Evolutionary conservation across 2,113 vertebrate genomes (phyloP).

Genomic region (Corapipo altera): DNA sequence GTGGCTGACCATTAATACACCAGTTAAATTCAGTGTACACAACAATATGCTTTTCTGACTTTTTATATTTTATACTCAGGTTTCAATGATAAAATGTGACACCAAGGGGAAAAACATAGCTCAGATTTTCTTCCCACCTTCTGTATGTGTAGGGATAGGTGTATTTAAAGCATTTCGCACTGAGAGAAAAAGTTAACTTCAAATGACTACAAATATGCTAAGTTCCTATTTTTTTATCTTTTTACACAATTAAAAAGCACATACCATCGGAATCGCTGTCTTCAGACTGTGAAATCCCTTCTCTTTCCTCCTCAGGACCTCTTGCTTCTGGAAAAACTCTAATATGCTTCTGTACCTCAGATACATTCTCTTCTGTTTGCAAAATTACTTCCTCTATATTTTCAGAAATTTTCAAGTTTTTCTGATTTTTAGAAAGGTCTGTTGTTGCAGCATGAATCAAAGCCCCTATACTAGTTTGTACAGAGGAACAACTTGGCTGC

Average conservation of each 20-base stretch:
- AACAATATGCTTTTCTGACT: neutral
- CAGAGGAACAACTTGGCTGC: neutral
- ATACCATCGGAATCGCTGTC: conserved; percentile 88
- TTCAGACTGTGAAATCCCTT: conserved; percentile 16
- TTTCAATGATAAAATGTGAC: neutral
- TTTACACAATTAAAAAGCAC: neutral
- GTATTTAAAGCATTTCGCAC: neutral
- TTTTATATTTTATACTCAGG: neutral
- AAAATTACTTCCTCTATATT: neutral
- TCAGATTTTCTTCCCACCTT: neutral
- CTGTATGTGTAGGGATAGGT: neutral
- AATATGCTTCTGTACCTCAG: neutral
- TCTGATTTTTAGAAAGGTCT: neutral
- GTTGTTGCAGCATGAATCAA: neutral
- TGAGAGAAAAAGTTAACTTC: neutral
- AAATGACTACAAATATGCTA: neutral
- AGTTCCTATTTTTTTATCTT: neutral
- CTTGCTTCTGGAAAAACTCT: neutral
- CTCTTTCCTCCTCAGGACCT: neutral
- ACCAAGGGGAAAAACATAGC: neutral
- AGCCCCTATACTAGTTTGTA: neutral
- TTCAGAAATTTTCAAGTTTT: neutral
- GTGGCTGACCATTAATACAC: neutral
- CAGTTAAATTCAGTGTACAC: neutral
- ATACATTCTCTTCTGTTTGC: neutral